Percentiles rank a stretch among this genome's conserved stretches.
Evolutionary conservation across 2,113 vertebrate species (phyloP).

Genomic region (Ahaetulla prasina): DNA sequence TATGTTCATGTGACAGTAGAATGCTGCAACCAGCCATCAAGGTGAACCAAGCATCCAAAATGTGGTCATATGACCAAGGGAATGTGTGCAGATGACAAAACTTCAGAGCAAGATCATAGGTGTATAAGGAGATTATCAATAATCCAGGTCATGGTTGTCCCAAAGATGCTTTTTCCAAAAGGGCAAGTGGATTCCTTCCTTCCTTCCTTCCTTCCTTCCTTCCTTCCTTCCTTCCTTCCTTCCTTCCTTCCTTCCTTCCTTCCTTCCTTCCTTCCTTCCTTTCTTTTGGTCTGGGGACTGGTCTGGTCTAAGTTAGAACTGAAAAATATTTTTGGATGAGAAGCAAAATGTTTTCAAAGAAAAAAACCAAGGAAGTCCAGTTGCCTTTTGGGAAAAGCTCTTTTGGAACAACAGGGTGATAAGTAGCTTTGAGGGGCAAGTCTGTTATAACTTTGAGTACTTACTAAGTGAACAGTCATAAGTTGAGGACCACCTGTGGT

Average conservation of each 20-base stretch:
- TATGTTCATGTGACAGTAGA: background rate
- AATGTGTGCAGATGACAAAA: too few species aligned
- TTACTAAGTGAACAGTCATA: too few species aligned
- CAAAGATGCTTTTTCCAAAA: background rate
- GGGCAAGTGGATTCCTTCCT: background rate
- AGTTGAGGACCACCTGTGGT: too few species aligned
- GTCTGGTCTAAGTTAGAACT: too few species aligned
- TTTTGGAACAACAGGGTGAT: background rate
- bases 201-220: fast-evolving
- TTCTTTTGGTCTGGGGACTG: too few species aligned
- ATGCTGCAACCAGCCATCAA: background rate
- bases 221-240: too few species aligned
- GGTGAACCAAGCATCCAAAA: background rate
- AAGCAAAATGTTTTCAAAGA: too few species aligned
- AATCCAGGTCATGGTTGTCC: background rate
- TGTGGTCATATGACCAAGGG: background rate
- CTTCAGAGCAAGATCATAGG: background rate
- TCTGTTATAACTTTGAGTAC: too few species aligned
- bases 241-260: too few species aligned
- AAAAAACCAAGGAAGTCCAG: background rate
- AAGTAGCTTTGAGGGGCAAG: too few species aligned
- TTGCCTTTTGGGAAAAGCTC: background rate
- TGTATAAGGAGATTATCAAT: background rate
- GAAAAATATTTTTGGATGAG: too few species aligned
- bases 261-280: too few species aligned